A percentile compares a stretch with the other conserved stretches of the same genome.
phyloP scores from a whole-genome alignment of 2,797 vertebrate species.

The Ctenochaetus hawaiiensis region DNA sequence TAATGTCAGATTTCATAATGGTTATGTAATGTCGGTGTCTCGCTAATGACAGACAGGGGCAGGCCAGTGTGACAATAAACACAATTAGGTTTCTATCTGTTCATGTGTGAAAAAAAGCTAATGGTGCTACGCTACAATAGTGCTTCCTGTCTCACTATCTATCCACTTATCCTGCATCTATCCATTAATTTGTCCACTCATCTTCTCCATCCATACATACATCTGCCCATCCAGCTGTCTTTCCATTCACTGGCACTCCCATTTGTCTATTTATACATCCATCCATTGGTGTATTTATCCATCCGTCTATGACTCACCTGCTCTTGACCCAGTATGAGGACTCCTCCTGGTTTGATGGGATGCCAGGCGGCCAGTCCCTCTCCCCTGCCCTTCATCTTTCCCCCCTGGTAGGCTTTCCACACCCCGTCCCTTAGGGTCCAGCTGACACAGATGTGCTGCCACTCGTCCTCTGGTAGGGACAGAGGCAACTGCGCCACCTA shows the following conservation, averaged over 20 bases:
- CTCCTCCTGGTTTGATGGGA: constrained; percentile 93
- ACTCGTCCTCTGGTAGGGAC: constrained; percentile 89
- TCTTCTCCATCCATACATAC: not conserved
- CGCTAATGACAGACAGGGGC: constrained; percentile 50
- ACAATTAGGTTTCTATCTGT: constrained; percentile 33
- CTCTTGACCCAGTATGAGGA: constrained; percentile 96
- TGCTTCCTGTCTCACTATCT: not conserved
- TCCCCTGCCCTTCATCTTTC: constrained; percentile 90
- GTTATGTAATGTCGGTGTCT: constrained; percentile 51
- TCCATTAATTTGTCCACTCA: not conserved
- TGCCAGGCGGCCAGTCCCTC: constrained; percentile 97
- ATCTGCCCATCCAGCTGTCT: not conserved
- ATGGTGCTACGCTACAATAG: constrained; percentile 16
- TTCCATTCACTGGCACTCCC: not conserved
- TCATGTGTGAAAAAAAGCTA: constrained; percentile 26
- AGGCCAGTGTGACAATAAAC: constrained; percentile 27
- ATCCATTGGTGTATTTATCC: not conserved
- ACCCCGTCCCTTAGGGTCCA: constrained; percentile 97
- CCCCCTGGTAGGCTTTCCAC: constrained; percentile 95
- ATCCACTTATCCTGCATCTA: not conserved
- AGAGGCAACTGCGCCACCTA: constrained; percentile 96
- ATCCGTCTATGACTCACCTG: constrained; percentile 86
- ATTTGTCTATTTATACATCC: not conserved
- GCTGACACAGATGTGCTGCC: constrained; percentile 95
- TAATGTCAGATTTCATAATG: constrained; percentile 48